phyloP scores from a whole-genome alignment of 2,113 vertebrate genomes.

The Crotalus viridis region DNA sequence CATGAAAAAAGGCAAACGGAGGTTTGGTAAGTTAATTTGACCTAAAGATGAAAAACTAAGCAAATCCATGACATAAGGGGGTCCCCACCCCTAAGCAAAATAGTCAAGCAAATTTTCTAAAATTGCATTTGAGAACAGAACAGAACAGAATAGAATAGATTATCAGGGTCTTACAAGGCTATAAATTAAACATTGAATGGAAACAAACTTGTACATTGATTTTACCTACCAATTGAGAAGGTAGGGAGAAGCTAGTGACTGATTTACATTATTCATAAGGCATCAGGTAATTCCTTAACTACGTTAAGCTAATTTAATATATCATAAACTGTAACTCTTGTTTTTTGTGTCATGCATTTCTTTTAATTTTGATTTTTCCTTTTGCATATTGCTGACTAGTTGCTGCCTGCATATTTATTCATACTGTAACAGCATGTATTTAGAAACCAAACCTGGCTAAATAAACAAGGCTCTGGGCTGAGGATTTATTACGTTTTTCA shows the following conservation, averaged over 20 bases:
- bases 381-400: neutral
- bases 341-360: neutral
- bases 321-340: neutral
- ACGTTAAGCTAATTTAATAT: neutral
- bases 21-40: neutral
- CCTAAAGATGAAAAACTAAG: neutral
- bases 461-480: neutral
- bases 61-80: neutral
- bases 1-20: neutral
- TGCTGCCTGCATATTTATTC: neutral
- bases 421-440: neutral
- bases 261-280: neutral
- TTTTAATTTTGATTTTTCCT: neutral
- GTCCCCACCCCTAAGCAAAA: neutral
- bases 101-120: neutral
- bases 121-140: neutral
- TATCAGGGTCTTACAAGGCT: neutral
- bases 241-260: neutral
- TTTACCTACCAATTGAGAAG: neutral
- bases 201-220: neutral
- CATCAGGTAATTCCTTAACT: neutral
- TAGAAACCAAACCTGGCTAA: neutral
- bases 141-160: too few relatives aligned
- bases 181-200: neutral
- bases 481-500: neutral